Conservation (phyloP, 2,113 vertebrate species). For the Plecturocebus donacophilus region DNA sequence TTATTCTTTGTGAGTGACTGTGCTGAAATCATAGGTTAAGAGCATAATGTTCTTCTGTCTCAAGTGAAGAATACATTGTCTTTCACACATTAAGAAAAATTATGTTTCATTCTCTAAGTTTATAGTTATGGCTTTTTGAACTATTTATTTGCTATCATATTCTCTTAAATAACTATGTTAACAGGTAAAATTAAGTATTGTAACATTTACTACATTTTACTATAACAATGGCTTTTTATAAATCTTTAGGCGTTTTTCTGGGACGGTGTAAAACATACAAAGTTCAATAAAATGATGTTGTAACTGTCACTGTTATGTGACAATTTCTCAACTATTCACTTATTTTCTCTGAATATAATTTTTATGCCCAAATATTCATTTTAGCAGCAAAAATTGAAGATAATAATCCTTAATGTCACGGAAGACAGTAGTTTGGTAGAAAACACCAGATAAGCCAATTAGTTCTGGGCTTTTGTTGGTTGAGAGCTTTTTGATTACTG, state of each 20-base stretch:
- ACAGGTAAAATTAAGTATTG: neutral
- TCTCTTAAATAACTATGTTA: neutral
- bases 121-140: neutral
- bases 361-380: neutral
- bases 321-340: neutral
- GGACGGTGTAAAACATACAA: neutral
- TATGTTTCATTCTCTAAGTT: neutral
- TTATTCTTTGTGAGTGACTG: neutral
- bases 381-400: neutral
- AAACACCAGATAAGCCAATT: no score
- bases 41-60: neutral
- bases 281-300: neutral
- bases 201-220: neutral
- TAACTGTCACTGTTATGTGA: neutral
- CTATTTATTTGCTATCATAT: neutral
- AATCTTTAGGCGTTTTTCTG: neutral
- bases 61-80: neutral
- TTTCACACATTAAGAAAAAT: neutral
- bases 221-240: neutral
- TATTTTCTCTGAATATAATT: neutral
- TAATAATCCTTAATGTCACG: neutral
- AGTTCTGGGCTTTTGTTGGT: no score
- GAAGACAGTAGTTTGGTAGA: neutral
- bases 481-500: no score
- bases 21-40: neutral